Percentiles rank a stretch among this genome's conserved stretches.
Evolutionary conservation across 1,140 invertebrate genomes (phyloP).

Genomic region (Diorhabda elongata): DNA sequence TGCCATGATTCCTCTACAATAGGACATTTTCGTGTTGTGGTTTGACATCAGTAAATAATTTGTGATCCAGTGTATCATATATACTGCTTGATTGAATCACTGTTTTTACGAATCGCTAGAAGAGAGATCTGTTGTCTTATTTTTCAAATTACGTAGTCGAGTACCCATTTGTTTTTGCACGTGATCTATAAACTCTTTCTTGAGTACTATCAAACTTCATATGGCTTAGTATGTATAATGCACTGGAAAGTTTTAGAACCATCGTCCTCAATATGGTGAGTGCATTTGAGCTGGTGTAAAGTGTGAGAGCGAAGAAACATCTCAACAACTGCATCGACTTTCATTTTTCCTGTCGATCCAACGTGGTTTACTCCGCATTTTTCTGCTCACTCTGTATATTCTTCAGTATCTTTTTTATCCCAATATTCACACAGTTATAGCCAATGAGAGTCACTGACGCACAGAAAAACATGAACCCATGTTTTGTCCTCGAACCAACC

Average conservation of each 20-base stretch:
- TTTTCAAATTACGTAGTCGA: conserved; percentile 24
- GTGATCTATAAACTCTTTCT: conserved; percentile 32
- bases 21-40: conserved; percentile 34
- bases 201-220: too few relatives aligned
- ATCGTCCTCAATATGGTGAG: conserved; percentile 34
- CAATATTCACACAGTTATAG: too few relatives aligned
- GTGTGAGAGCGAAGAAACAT: conserved; percentile 6
- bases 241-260: conserved; percentile 34
- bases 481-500: too few relatives aligned
- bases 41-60: conserved; percentile 38
- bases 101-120: conserved; percentile 38
- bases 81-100: conserved; percentile 36
- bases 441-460: too few relatives aligned
- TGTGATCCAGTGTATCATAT: conserved; percentile 40
- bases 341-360: conserved; percentile 31
- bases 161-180: conserved; percentile 36
- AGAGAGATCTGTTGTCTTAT: conserved; percentile 10
- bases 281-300: conserved; percentile 25
- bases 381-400: neutral
- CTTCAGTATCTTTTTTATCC: too few relatives aligned
- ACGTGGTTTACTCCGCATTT: conserved; percentile 25
- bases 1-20: conserved; percentile 31
- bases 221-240: too few relatives aligned
- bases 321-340: conserved; percentile 5
- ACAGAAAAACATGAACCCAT: too few relatives aligned